Evolutionary conservation across 64 coral and sea anemone species (phyloP), one percentile per base, ranked within the genome.

Genomic region (Hydrozoanthus tunicans): DNA sequence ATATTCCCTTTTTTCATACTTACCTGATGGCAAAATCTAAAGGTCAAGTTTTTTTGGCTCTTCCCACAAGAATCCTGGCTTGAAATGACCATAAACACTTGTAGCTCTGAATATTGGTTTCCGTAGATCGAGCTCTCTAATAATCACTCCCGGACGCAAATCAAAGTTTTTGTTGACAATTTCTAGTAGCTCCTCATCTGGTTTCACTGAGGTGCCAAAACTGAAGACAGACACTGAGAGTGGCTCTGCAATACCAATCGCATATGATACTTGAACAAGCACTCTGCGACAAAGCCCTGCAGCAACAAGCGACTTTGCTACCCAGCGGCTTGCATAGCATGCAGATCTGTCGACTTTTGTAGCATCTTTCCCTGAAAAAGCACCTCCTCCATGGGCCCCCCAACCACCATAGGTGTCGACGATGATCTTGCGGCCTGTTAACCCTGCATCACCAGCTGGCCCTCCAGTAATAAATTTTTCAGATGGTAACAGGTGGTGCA

Each of bases 341-440:
- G 86, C 95, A 68, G 95, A 97, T 67, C 95, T 94, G 85, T 97
- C 95, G 59, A 97, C 95, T 27, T 97, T 97, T 69, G 89, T 94
- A 7, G 91, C 92, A 94, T 97, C 95, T 91, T 97, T 97, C 5
- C 95, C 95, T 54, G 95, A 97, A 68, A 97, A 97, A 7, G 95
- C 95, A 7, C 95, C 95, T 12, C 95, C 95, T 25, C 95, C 95
- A 85, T 97, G 95, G 9, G 95, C 95, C 52, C 95, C 95, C 95
- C 95, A 97, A 4, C 95, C 95, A 23, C 95, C 95, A 92, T 97
- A 97, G 4, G 95, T 97, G 53, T 97, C 95, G 0, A 97, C 95
- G 51, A 97, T 97, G 64, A 97, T 94, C 76, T 97, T 97, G 10
- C 95, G 95, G 4, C 95, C 95, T 67, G 95, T 97, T 12, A 97